Evolutionary conservation across 1,140 invertebrate species (phyloP).

Genomic region (Polyergus mexicanus): DNA sequence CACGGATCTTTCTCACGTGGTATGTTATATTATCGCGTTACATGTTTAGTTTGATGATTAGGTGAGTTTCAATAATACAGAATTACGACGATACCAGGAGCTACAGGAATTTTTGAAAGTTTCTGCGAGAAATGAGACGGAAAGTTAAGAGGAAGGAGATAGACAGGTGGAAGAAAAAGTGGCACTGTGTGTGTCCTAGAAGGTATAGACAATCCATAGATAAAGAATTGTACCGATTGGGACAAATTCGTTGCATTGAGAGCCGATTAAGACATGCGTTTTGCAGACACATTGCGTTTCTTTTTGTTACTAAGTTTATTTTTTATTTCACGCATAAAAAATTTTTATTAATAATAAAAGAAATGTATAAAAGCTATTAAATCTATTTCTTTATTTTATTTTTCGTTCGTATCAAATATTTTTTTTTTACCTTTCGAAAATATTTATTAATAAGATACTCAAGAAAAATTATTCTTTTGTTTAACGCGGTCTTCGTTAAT

Average conservation of each 20-base stretch:
- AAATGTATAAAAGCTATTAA: not conserved
- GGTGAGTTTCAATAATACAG: not conserved
- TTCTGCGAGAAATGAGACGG: conserved; percentile 1
- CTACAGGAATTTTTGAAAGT: not conserved
- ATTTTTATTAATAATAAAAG: not conserved
- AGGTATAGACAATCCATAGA: not conserved
- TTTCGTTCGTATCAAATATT: not conserved
- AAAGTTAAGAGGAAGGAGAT: not conserved
- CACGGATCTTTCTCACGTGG: not conserved
- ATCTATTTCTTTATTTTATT: not conserved
- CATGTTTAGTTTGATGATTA: not conserved
- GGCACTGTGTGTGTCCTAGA: not conserved
- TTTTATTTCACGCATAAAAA: no score
- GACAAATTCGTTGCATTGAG: not conserved
- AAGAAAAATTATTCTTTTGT: not conserved
- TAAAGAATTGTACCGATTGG: not conserved
- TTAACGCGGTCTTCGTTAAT: not conserved
- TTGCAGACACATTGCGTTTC: no score
- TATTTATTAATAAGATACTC: not conserved
- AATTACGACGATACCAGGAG: not conserved
- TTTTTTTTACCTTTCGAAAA: not conserved
- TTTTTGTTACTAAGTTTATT: no score
- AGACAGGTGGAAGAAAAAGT: not conserved
- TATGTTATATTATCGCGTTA: not conserved
- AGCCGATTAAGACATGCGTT: no score